A percentile compares a stretch with the other conserved stretches of the same genome.
These are phyloP conservation scores for Vidua chalybeata DNA, from an alignment of 2,113 vertebrate genomes.

Conservation along the genomic window DNA sequence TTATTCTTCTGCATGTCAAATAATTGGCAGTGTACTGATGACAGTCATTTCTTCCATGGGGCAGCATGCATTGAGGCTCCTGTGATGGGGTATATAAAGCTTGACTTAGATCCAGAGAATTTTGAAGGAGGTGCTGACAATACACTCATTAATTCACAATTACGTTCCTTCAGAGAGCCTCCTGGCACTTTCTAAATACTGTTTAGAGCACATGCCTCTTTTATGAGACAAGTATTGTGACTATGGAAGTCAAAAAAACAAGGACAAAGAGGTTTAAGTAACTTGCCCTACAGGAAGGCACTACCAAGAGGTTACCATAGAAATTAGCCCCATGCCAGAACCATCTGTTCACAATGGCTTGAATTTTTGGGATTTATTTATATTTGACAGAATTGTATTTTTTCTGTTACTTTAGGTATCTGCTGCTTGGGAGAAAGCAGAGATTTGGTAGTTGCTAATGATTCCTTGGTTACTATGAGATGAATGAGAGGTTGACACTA, in stretches of 20 bases:
- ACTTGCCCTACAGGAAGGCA: background rate
- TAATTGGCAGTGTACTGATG: background rate
- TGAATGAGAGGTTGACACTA: background rate
- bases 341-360: background rate
- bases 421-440: background rate
- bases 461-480: background rate
- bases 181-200: constrained; percentile 14
- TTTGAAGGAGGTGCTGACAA: constrained; percentile 46
- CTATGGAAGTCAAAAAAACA: background rate
- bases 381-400: background rate
- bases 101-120: constrained; percentile 31
- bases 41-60: background rate
- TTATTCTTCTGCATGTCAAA: background rate
- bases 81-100: background rate
- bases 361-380: background rate
- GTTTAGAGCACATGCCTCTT: constrained; percentile 16
- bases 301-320: background rate
- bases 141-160: constrained; percentile 50
- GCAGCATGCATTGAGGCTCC: background rate
- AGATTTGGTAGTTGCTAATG: background rate
- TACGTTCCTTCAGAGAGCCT: background rate
- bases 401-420: background rate
- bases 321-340: background rate
- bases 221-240: background rate
- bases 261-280: background rate